Base-by-base conservation (phyloP, 2,888 invertebrate species). In the Parthenolecanium corni region DNA sequence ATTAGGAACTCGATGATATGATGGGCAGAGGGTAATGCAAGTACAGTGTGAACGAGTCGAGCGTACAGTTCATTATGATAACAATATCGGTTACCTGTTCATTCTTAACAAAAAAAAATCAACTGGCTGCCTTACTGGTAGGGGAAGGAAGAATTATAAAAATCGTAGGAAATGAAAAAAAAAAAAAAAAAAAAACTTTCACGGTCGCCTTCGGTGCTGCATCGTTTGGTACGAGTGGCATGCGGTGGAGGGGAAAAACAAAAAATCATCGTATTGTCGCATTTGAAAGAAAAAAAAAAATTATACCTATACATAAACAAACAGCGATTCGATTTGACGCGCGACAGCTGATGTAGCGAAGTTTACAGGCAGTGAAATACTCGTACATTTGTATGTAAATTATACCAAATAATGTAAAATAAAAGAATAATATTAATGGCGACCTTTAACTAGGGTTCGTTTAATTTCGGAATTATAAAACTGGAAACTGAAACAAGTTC, bases 41-140 rank as follows among this genome's bases (percentile, higher is more conserved):
- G 40, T 49, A 23, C 23, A 21, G 21, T 51, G 61, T 51, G 49
- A 38, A 49, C 61, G 61, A 49, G 38, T 47, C 51, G 49, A 49
- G 38, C 20, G 61, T 47, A 38, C 49, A 31, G 31, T 49, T 61
- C 36, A 58, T 58, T 61, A 49, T 61, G 61, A 61, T 51, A 18
- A 38, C 47, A 49, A 51, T 36, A 31, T 47, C 12, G 49, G 49
- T 16, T 61, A 61, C 61, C 61, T 61, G 61, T 61, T 61, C 49
- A 38, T 51, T 61, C 61, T 61, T 61, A 61, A 61, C 61, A 51
- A 61, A 61, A 61, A 58, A 58, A 61, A 38, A 47, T 40, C 49
- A 47, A 49, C 51, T 49, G 61, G 61, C 49, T 51, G 61, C 61
- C 38, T 49, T 24, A 49, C 61, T 61, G 61, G 61, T 61, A 51